These are phyloP conservation scores for Lota lota DNA, from an alignment of 2,113 vertebrate species.

Conservation along the genomic window DNA sequence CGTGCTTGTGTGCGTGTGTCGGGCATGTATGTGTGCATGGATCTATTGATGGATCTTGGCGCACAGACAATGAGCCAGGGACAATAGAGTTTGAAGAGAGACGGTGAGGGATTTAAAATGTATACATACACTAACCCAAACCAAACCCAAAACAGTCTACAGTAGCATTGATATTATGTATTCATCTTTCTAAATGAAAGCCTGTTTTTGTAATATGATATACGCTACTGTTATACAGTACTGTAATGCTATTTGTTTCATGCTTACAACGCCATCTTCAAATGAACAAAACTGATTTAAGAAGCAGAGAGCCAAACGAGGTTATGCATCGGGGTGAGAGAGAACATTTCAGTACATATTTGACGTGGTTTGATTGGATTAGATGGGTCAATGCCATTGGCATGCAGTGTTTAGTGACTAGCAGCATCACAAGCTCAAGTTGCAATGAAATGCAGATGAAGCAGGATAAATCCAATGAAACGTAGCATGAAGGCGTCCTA, in stretches of 20 bases:
- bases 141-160: too few relatives aligned
- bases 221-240: too few relatives aligned
- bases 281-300: conserved; percentile 37
- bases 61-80: neutral
- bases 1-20: conserved; percentile 18
- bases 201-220: too few relatives aligned
- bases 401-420: conserved; percentile 32
- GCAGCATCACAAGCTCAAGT: conserved; percentile 10
- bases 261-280: conserved; percentile 41
- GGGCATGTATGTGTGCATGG: conserved; percentile 10
- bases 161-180: too few relatives aligned
- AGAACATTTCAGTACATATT: conserved; percentile 23
- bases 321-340: neutral
- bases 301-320: neutral
- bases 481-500: too few relatives aligned
- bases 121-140: too few relatives aligned
- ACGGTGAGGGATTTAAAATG: neutral
- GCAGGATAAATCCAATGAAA: neutral
- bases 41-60: neutral
- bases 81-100: neutral
- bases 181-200: too few relatives aligned
- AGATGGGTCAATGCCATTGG: conserved; percentile 22
- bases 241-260: too few relatives aligned
- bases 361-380: conserved; percentile 33
- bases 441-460: neutral